A percentile compares a stretch with the other conserved stretches of the same genome.
Conservation (phyloP, 2,797 vertebrate genomes). For the Cynopterus sphinx region DNA sequence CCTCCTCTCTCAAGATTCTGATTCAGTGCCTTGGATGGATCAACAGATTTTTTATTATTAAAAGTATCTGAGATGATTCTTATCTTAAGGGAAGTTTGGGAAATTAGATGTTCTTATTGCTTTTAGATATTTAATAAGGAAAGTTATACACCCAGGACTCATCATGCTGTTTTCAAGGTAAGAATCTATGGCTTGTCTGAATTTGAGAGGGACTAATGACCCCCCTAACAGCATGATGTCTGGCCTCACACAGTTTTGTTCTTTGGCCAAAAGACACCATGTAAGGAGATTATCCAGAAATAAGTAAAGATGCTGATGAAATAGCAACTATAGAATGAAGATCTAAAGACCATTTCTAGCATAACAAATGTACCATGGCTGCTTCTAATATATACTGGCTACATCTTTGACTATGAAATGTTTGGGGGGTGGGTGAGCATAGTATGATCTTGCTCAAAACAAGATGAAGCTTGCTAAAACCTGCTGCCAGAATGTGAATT, state of each 20-base stretch:
- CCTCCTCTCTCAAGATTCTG: background rate
- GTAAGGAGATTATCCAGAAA: conserved; percentile 45
- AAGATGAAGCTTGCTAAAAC: background rate
- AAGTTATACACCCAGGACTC: background rate
- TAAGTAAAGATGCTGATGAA: conserved; percentile 59
- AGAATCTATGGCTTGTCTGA: background rate
- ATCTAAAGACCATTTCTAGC: conserved; percentile 39
- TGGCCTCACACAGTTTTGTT: conserved; percentile 36
- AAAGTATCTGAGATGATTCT: background rate
- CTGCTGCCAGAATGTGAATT: background rate
- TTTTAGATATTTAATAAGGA: conserved; percentile 61
- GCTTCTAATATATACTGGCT: background rate
- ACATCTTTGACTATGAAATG: background rate
- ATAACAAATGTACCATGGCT: conserved; percentile 41
- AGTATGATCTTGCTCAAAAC: background rate
- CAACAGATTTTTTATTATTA: background rate
- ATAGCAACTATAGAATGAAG: background rate
- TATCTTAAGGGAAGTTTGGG: conserved; percentile 21
- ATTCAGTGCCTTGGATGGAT: background rate
- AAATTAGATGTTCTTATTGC: conserved; percentile 1
- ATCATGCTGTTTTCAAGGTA: conserved; percentile 29
- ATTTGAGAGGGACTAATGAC: conserved; percentile 43
- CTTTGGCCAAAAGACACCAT: background rate
- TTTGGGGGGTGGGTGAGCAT: background rate
- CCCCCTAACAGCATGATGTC: background rate